Conservation (phyloP, 2,888 invertebrate genomes). For the Microctonus brassicae region DNA sequence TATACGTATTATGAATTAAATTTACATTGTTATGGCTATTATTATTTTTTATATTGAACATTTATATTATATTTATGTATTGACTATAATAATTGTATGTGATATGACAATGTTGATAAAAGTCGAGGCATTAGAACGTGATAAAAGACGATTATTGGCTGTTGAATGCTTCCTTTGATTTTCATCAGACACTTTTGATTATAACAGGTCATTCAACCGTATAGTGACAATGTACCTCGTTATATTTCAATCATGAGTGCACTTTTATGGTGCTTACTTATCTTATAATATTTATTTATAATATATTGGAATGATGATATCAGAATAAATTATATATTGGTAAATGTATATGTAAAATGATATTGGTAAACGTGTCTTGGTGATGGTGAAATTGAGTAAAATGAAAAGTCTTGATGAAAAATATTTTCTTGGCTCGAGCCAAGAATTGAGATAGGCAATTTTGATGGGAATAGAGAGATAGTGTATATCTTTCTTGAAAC, state of each 20-base stretch:
- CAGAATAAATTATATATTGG: no score
- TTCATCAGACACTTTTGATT: neutral
- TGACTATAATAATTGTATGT: neutral
- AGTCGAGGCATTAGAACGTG: neutral
- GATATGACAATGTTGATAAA: neutral
- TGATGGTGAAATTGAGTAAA: neutral
- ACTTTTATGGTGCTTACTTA: neutral
- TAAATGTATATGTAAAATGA: no score
- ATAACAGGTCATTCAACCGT: neutral
- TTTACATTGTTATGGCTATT: conserved; percentile 26
- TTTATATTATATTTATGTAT: neutral
- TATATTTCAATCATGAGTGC: neutral
- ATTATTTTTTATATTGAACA: neutral
- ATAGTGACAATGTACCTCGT: neutral
- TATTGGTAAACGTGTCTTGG: neutral
- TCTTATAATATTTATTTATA: neutral
- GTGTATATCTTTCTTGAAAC: conserved; percentile 19
- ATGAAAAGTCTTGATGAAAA: conserved; percentile 9
- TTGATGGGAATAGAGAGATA: conserved; percentile 16
- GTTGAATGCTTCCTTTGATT: neutral
- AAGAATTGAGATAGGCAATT: conserved; percentile 15
- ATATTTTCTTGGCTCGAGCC: conserved; percentile 23
- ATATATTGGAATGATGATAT: neutral
- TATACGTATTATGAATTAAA: neutral
- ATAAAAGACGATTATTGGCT: neutral